Evolutionary conservation across 2,113 vertebrate species (phyloP), one percentile per base, ranked within the genome.

Genomic region (Syngnathus typhle): DNA sequence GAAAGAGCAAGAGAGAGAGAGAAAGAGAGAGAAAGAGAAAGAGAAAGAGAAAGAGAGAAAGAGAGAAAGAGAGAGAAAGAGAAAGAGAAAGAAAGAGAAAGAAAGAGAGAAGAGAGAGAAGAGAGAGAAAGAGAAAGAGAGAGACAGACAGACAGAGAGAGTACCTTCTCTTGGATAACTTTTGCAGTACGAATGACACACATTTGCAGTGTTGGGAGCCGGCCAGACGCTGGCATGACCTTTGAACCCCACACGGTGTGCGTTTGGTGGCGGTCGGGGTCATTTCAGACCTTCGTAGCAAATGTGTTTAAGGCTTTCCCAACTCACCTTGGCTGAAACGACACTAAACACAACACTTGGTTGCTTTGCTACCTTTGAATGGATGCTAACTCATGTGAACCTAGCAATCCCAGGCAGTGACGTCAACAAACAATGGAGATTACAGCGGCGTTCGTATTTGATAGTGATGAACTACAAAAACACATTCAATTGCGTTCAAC

Each of bases 371-470:
- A 23, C n/a, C 60, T 23, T 43, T 62, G 60, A 44, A 62, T 44
- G 60, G n/a, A 44, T 44, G 60, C 39, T 46, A 62, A 62, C 60
- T 60, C 19, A 5, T 36, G 58, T 39, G 58, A 38, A 6, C 52
- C 5, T 9, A 15, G 44, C 44, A 73, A 41, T 39, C 68, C 58
- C 69, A 49, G 68, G 49, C 71, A 60, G 73, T 58, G 68, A 70
- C 76, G 51, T 73, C 80, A 64, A 37, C 66, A 75, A 84, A 86
- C 81, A 85, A 85, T 76, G 81, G 76, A 72, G 69, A 68, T 74
- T 71, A 76, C 69, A 79, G 11, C 69, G 52, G 16, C 27, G 56
- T 1, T n/a, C n/a, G 15, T 36, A 19, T 1, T 65, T 47, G 2
- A 19, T 18, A 7, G 3, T 12, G 12, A 54, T 23, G 4, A 19